Percentiles rank a stretch among this genome's conserved stretches.
phyloP scores from a whole-genome alignment of 1,140 invertebrate genomes.

The Argopecten irradians region DNA sequence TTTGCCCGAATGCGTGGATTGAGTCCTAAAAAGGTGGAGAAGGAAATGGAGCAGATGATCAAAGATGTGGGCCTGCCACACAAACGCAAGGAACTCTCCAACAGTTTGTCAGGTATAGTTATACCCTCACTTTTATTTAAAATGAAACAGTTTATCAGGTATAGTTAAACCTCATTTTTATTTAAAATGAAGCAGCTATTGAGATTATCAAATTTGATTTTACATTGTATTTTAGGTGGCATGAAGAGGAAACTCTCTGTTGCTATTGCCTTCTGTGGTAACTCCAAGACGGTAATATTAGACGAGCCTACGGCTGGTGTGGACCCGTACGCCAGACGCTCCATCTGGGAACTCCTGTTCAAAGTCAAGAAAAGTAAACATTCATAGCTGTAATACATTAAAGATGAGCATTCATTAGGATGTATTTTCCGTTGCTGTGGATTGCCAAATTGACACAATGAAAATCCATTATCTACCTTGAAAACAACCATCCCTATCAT shows the following conservation, averaged over 20 bases:
- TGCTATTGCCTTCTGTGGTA: conserved; percentile 81
- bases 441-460: too few relatives aligned
- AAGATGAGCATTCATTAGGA: too few relatives aligned
- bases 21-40: conserved; percentile 68
- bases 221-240: conserved; percentile 75
- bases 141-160: conserved; percentile 64
- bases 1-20: conserved; percentile 77
- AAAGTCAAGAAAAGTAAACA: conserved; percentile 79
- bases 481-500: too few relatives aligned
- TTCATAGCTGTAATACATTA: too few relatives aligned
- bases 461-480: too few relatives aligned
- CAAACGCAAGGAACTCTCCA: conserved; percentile 79
- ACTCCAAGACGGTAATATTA: conserved; percentile 77
- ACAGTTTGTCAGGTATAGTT: conserved; percentile 80
- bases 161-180: too few relatives aligned
- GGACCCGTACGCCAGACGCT: conserved; percentile 79
- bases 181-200: neutral
- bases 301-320: conserved; percentile 82
- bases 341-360: conserved; percentile 81
- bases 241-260: conserved; percentile 82
- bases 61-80: conserved; percentile 79
- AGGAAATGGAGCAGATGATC: conserved; percentile 74
- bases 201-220: neutral
- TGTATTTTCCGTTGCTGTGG: too few relatives aligned
- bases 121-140: neutral